Evolutionary conservation across 2,888 invertebrate species (phyloP), one percentile per base, ranked within the genome.

Genomic region (Corbicula japonica): DNA sequence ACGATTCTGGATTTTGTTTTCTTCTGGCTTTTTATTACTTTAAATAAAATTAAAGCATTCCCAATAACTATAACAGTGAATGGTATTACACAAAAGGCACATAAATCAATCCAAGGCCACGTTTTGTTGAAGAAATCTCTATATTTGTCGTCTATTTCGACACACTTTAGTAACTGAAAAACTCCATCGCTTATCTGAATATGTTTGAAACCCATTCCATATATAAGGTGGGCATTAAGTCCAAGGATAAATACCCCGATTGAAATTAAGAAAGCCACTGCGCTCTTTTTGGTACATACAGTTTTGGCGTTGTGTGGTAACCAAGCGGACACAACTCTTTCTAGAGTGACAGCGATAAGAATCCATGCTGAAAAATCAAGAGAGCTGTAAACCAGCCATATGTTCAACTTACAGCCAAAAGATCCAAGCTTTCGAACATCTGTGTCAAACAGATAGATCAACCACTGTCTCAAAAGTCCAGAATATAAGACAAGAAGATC

Each of bases 101-200:
- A 78, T n/a, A 90, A 75, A 80, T 92, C 92, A 32, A 92, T 85
- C 88, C 89, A 91, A 10, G 89, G 87, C 90, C 91, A 92, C 15
- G 81, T 62, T 3, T 76, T 28, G 15, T 28, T 30, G 30, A 73
- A 66, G 68, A 89, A 90, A 2, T 70, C 0, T 0, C 26, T 10
- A 65, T 89, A 90, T 0, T 62, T 73, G 0, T 68, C 21, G 41
- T 68, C 35, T 8, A 83, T 38, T 32, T 52, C 74, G 0, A 5
- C 8, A 69, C 90, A 89, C 38, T 72, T 73, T 5, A n/a, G 6
- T 3, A 73, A n/a, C 3, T 46, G 63, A 44, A 21, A n/a, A 62
- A 69, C 66, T 5, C 35, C 44, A 15, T 18, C 32, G 15, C 28
- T 1, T 15, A 69, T 60, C 15, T 28, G 18, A 8, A 10, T 30